Percentiles rank a stretch among this genome's conserved stretches.
These are phyloP conservation scores for Microctonus hyperodae DNA, from an alignment of 2,888 invertebrate genomes.

Conservation along the genomic window DNA sequence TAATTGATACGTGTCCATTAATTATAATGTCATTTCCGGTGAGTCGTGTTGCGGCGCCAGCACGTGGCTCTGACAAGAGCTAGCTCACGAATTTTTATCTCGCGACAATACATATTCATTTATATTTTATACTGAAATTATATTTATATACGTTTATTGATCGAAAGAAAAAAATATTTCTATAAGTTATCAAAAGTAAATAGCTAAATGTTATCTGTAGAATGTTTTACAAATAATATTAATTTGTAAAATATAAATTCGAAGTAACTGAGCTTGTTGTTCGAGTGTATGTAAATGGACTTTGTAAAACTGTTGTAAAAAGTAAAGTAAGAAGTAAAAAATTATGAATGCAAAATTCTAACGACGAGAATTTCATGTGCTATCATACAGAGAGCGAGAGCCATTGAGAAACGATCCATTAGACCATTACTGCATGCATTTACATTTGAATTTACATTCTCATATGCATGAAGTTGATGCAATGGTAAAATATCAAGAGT, in stretches of 20 bases:
- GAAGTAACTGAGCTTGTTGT: no score
- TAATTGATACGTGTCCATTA: slow-evolving; percentile 62
- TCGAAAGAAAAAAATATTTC: no score
- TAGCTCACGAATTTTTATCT: slow-evolving; percentile 25
- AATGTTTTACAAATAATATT: no score
- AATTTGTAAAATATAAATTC: no score
- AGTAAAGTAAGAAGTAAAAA: neutral
- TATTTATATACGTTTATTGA: no score
- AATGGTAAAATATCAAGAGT: neutral
- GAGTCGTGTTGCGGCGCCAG: slow-evolving; percentile 53
- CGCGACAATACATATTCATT: no score
- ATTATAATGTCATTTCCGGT: slow-evolving; percentile 62
- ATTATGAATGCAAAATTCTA: neutral
- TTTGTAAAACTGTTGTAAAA: no score
- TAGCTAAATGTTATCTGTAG: no score
- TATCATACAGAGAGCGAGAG: slow-evolving; percentile 20
- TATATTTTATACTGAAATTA: no score
- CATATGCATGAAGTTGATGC: slow-evolving; percentile 22
- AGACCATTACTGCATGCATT: slow-evolving; percentile 31
- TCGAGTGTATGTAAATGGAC: no score
- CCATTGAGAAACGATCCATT: slow-evolving; percentile 35
- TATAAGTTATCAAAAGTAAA: no score
- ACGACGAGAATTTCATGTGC: slow-evolving; percentile 13
- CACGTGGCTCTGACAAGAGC: slow-evolving; percentile 57
- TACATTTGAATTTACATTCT: slow-evolving; percentile 39